Evolutionary conservation across 2,888 invertebrate genomes (phyloP), one percentile per base, ranked within the genome.

Genomic region (Zygothrica quintamaculata): DNA sequence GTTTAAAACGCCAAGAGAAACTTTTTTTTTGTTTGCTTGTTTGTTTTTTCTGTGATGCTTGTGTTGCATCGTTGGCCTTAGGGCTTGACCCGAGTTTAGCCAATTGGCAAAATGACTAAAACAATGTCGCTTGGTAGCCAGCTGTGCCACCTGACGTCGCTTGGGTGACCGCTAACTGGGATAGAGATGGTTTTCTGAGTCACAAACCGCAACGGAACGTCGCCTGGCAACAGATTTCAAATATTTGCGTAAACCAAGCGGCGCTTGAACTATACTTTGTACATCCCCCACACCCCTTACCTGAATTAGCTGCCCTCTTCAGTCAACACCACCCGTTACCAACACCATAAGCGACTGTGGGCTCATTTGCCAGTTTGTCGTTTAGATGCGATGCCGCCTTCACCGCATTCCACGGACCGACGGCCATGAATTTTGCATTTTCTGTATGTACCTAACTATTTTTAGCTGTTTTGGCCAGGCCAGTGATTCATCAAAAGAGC

Each of bases 401-500:
- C 67, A 76, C 66, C 76, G 68, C 78, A 84, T 84, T 80, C 84
- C 81, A 84, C 50, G 59, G 46, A 36, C 40, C 61, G 58, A 25
- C 66, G 70, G 55, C 73, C 73, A 65, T 74, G 73, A 74, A 74
- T 74, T 74, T 74, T 62, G 74, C 71, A 74, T 70, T 74, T 74
- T 51, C 61, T 73, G 65, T 52, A 53, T 66, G 53, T 66, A 64
- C 51, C 59, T 56, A 61, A 52, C 73, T 80, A 80, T 84, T 77
- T 80, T 80, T 77, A 80, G 82, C 77, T 61, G 69, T 67, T 65
- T n/a, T 70, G 79, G 66, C 59, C 69, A 71, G 84, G 81, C 68
- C 80, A 71, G 84, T 82, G 82, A 82, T 82, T 82, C 85, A 82
- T 85, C 84, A 79, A 79, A 85, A 73, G 75, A 77, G 78, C 70